Evolutionary conservation across 2,888 invertebrate genomes (phyloP).

Genomic region (Drosophila dives): DNA sequence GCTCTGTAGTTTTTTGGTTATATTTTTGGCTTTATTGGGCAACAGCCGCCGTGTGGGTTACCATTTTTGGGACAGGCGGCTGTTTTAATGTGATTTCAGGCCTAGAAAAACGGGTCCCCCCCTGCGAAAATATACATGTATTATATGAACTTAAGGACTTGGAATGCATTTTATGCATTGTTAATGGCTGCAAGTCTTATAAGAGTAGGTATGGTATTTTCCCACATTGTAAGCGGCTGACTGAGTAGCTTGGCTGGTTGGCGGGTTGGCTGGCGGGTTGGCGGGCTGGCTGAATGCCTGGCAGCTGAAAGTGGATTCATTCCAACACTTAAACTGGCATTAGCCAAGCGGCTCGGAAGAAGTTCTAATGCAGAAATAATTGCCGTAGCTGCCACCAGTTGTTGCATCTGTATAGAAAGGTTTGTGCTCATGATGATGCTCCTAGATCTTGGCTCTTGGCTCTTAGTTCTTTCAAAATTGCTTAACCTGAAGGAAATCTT

Average conservation of each 20-base stretch:
- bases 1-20: constrained; percentile 8
- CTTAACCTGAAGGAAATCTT: constrained; percentile 80
- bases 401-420: constrained; percentile 32
- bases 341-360: constrained; percentile 62
- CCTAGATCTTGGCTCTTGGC: constrained; percentile 22
- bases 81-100: constrained; percentile 45
- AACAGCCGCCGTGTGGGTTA: constrained; percentile 61
- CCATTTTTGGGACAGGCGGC: constrained; percentile 60
- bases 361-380: constrained; percentile 79
- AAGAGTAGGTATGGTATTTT: constrained; percentile 45
- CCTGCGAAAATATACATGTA: constrained; percentile 24
- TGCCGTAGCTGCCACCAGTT: constrained; percentile 69
- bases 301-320: constrained; percentile 57
- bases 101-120: constrained; percentile 1
- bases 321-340: constrained; percentile 79
- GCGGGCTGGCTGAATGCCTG: constrained; percentile 20
- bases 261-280: constrained; percentile 10
- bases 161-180: constrained; percentile 65
- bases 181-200: constrained; percentile 38
- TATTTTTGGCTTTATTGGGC: constrained; percentile 44
- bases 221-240: constrained; percentile 58
- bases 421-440: constrained; percentile 1
- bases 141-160: constrained; percentile 68
- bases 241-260: constrained; percentile 8
- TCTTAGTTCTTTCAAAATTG: constrained; percentile 61